Evolutionary conservation across 2,888 invertebrate species (phyloP), one percentile per base, ranked within the genome.

Genomic region (Phasia obesa): DNA sequence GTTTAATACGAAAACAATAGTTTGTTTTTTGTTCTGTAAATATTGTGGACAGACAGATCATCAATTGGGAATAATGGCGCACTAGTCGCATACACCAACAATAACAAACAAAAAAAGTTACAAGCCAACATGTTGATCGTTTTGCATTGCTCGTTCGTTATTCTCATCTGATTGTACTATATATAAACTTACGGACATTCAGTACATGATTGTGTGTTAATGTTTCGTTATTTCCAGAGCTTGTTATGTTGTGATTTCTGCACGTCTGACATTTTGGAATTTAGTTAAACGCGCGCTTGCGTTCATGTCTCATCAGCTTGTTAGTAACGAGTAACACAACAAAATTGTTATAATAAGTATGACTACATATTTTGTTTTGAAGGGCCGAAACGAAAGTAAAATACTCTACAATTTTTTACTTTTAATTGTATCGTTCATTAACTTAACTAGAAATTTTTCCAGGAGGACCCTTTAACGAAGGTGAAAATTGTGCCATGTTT

Each of bases 261-360:
- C 79, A 75, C 59, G 60, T 87, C 86, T 89, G 90, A 90, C 89
- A 89, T 89, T 86, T 90, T 86, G 89, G 90, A 88, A 89, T 89
- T 90, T 86, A 86, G 87, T 87, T 79, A 88, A 89, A 87, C 89
- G 89, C 89, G 89, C 89, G 88, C 87, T 87, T 87, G 87, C 87
- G 87, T 88, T 83, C 79, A 83, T 76, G 89, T 79, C 89, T 88
- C 89, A 88, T 88, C 89, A 88, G 89, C 89, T 88, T 89, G 88
- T 88, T 89, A 87, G 88, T 65, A 84, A 77, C 77, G 80, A 67
- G 38, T 62, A 74, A 74, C 60, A 80, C 65, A 71, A 62, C 13
- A 23, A 44, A 67, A 42, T 27, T 38, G 13, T 59, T 71, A 47
- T 62, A 53, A 67, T 62, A 53, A 60, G 19, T 7, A 19, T 47